Evolutionary conservation across 2,797 vertebrate species (phyloP).

Genomic region (Carduelis carduelis): DNA sequence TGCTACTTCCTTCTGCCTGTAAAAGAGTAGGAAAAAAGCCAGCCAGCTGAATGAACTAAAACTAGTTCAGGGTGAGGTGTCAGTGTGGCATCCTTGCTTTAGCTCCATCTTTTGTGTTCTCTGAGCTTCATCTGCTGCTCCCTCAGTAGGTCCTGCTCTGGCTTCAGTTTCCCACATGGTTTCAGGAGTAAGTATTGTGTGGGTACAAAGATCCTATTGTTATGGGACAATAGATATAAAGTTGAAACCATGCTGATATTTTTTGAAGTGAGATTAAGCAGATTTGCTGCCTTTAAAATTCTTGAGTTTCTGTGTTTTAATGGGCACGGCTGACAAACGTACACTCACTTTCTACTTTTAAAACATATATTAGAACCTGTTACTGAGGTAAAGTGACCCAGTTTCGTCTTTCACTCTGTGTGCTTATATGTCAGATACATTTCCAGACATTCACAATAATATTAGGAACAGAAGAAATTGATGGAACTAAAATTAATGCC

Average conservation of each 20-base stretch:
- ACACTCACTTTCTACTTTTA: background rate
- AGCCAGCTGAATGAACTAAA: background rate
- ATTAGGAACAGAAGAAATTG: background rate
- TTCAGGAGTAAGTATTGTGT: slow-evolving; percentile 7
- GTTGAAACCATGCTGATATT: background rate
- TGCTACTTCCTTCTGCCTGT: background rate
- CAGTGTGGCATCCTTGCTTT: background rate
- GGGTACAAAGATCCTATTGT: background rate
- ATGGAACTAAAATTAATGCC: background rate
- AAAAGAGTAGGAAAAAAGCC: background rate
- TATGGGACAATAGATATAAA: background rate
- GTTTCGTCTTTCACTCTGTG: background rate
- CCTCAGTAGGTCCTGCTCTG: slow-evolving; percentile 6
- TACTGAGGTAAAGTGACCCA: background rate
- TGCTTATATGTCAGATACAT: background rate
- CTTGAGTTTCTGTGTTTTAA: background rate
- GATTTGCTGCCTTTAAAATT: background rate
- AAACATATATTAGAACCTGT: background rate
- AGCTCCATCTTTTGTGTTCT: background rate
- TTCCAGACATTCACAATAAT: background rate
- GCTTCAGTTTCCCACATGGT: background rate
- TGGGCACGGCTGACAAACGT: background rate
- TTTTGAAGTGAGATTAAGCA: background rate
- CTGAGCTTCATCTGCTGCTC: background rate
- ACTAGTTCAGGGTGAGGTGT: background rate